Evolutionary conservation across 2,113 vertebrate species (phyloP).

Genomic region (Ramphastos sulfuratus): DNA sequence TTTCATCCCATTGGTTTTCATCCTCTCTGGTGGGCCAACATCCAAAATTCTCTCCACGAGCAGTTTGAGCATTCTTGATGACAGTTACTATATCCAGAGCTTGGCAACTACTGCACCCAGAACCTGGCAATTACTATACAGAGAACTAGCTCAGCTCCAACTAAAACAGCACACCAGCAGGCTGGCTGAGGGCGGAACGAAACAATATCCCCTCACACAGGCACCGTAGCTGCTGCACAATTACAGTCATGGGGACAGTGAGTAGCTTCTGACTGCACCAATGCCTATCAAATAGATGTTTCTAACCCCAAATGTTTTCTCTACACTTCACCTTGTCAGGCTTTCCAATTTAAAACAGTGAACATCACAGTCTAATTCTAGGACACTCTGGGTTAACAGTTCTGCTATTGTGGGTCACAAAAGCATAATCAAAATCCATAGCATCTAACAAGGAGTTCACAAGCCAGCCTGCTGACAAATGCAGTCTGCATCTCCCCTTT

Average conservation of each 20-base stretch:
- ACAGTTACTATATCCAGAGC: not conserved
- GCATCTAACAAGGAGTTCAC: not conserved
- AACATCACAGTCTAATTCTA: not conserved
- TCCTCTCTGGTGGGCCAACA: not conserved
- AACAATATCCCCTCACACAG: not conserved
- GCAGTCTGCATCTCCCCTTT: not conserved
- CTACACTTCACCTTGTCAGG: not conserved
- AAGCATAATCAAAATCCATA: not conserved
- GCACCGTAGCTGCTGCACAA: not conserved
- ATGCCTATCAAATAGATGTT: not conserved
- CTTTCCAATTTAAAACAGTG: not conserved
- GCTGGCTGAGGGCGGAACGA: not conserved
- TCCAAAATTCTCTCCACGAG: not conserved
- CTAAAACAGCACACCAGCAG: not conserved
- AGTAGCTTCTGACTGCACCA: not conserved
- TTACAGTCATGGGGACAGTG: rapidly evolving
- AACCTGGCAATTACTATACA: not conserved
- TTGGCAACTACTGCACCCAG: too few relatives aligned
- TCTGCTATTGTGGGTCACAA: not conserved
- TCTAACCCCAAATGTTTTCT: not conserved
- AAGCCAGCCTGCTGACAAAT: not conserved
- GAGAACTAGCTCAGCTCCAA: not conserved
- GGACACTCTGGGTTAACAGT: not conserved
- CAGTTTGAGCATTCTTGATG: not conserved
- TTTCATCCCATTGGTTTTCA: not conserved